Evolutionary conservation across 2,888 invertebrate genomes (phyloP).

Genomic region (Seira sanloemensis): DNA sequence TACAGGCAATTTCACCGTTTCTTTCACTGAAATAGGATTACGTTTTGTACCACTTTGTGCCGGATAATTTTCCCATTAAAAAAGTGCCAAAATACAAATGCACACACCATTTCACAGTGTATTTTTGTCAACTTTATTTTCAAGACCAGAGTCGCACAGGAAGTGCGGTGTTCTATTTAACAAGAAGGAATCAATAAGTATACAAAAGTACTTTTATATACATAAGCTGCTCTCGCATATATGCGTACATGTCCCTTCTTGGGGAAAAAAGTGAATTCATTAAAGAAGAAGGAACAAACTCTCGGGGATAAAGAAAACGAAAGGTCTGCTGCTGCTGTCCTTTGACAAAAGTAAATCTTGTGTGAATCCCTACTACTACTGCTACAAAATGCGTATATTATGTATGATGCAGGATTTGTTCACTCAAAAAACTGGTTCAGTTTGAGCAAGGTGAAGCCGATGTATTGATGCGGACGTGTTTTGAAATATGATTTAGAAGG

Average conservation of each 20-base stretch:
- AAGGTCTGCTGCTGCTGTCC: too few relatives aligned
- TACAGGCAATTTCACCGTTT: not conserved
- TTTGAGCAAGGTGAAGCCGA: not conserved
- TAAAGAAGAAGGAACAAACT: constrained; percentile 30
- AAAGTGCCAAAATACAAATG: too few relatives aligned
- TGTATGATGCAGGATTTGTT: not conserved
- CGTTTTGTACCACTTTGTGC: not conserved
- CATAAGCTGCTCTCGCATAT: constrained; percentile 27
- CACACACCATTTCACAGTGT: too few relatives aligned
- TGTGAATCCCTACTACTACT: not conserved
- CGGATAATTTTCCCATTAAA: not conserved
- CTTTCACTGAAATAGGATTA: not conserved
- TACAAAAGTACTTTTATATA: too few relatives aligned
- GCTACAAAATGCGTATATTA: not conserved
- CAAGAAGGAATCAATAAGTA: constrained; percentile 41
- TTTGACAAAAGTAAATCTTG: constrained; percentile 40
- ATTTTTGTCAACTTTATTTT: constrained; percentile 37
- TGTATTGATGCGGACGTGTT: constrained; percentile 59
- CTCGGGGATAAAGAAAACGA: not conserved
- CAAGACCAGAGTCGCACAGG: constrained; percentile 23
- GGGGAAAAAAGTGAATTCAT: constrained; percentile 52
- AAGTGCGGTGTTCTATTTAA: constrained; percentile 59
- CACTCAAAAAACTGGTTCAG: constrained; percentile 60
- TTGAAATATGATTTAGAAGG: constrained; percentile 63
- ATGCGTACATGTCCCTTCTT: not conserved